Evolutionary conservation across 2,113 vertebrate genomes (phyloP).

Genomic region (Brienomyrus brachyistius): DNA sequence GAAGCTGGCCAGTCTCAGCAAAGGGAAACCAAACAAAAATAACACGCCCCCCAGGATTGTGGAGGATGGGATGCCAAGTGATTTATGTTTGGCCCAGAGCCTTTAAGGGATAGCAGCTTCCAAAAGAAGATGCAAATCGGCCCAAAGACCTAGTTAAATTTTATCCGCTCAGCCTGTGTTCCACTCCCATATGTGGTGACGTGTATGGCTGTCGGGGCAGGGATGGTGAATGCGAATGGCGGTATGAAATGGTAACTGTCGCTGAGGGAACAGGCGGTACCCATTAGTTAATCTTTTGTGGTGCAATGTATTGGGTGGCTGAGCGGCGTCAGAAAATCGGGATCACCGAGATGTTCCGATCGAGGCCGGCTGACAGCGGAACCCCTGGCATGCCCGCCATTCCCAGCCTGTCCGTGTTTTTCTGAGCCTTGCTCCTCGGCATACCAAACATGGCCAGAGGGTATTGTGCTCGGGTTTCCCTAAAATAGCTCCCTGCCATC

Average conservation of each 20-base stretch:
- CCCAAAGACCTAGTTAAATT: neutral
- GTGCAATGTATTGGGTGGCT: neutral
- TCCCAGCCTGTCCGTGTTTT: constrained; percentile 19
- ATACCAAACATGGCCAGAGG: constrained; percentile 37
- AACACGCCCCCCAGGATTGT: neutral
- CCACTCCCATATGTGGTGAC: neutral
- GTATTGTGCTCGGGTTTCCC: constrained; percentile 39
- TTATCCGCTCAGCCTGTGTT: neutral
- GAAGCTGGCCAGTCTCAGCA: neutral
- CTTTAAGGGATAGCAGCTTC: neutral
- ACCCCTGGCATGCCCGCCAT: neutral
- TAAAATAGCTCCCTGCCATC: constrained; percentile 34
- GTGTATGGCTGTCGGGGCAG: neutral
- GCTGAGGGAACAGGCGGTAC: neutral
- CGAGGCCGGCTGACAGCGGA: neutral
- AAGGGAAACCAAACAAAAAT: neutral
- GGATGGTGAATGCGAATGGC: neutral
- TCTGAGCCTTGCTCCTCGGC: constrained; percentile 30
- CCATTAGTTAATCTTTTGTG: neutral
- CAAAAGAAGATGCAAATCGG: neutral
- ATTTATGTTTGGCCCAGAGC: neutral
- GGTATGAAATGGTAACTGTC: neutral
- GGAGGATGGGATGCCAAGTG: neutral
- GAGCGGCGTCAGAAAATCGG: neutral
- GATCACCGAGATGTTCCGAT: neutral